Evolutionary conservation across 2,113 vertebrate genomes (phyloP).

Genomic region (Paramisgurnus dabryanus): DNA sequence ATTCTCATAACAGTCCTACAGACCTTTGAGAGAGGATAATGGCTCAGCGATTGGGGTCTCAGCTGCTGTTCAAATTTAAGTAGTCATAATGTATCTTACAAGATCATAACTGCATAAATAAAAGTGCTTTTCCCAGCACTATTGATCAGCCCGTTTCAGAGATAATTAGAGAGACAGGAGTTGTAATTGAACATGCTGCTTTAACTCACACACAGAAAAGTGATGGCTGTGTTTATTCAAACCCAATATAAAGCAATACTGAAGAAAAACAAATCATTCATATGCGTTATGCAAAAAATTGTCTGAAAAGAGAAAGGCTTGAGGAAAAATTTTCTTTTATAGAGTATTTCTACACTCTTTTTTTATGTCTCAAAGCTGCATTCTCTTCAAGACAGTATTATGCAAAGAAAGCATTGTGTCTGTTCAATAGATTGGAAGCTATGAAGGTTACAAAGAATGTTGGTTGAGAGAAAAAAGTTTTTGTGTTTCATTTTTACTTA

Average conservation of each 20-base stretch:
- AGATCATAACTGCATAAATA: constrained; percentile 97
- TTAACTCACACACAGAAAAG: constrained; percentile 61
- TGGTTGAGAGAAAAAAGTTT: no score
- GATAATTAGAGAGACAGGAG: constrained; percentile 74
- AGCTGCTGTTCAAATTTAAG: constrained; percentile 94
- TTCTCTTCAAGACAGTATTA: no score
- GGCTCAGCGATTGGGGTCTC: constrained; percentile 71
- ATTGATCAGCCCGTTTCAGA: constrained; percentile 83
- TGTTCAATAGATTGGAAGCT: no score
- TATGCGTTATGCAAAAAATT: constrained; percentile 35
- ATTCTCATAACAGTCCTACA: constrained; percentile 87
- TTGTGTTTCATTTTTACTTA: no score
- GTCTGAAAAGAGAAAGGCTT: constrained; percentile 55
- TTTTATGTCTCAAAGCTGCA: no score
- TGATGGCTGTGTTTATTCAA: constrained; percentile 58
- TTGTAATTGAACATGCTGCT: constrained; percentile 55
- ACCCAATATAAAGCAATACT: constrained; percentile 68
- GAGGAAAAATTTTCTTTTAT: constrained; percentile 38
- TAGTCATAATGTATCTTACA: constrained; percentile 98
- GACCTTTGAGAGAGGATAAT: constrained; percentile 70
- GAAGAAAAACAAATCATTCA: constrained; percentile 34
- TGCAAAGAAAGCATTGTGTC: no score
- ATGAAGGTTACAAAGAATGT: no score
- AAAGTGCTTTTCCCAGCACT: constrained; percentile 86
- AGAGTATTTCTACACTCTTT: not conserved